Evolutionary conservation across 1,140 invertebrate species (phyloP), one percentile per base, ranked within the genome.

Genomic region (Monomorium pharaonis): DNA sequence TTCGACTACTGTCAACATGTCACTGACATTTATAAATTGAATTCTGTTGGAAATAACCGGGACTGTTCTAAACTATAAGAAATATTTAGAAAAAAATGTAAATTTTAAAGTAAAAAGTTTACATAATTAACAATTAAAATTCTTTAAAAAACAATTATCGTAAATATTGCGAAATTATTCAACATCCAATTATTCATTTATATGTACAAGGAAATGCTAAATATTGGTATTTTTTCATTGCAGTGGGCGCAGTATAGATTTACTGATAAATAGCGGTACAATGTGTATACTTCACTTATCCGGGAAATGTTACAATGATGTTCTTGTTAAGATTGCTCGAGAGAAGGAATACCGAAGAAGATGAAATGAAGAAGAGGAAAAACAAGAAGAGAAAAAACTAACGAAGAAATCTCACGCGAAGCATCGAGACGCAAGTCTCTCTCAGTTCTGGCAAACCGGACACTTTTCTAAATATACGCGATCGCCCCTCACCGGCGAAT

Each of bases 401-500:
- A 85, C 27, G 62, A 54, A 88, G 78, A 91, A 86, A 89, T 92
- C 86, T 88, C 84, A 67, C 85, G 67, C 67, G 63, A 85, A 67
- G 70, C 69, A 27, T 74, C 67, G 60, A 86, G 86, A 90, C 86
- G 58, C 78, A 84, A 90, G 84, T 88, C 87, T 91, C 86, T 67
- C 63, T 94, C 90, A 92, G 93, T 93, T 94, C 94, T 95, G 95
- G 95, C 94, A 94, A 95, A 93, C 93, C 87, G 90, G 92, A 88
- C 89, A 93, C 92, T 94, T 93, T 94, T 95, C 94, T 95, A 95
- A 95, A 95, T 95, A 94, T 95, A 95, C 88, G 90, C 91, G 85
- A 92, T 93, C 92, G 89, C 93, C 93, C 94, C 94, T 94, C 94
- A 94, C 94, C 93, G 92, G 92, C 92, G 88, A 92, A 93, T 95